phyloP scores from a whole-genome alignment of 2,797 vertebrate genomes.

The Pantherophis vulpinus region DNA sequence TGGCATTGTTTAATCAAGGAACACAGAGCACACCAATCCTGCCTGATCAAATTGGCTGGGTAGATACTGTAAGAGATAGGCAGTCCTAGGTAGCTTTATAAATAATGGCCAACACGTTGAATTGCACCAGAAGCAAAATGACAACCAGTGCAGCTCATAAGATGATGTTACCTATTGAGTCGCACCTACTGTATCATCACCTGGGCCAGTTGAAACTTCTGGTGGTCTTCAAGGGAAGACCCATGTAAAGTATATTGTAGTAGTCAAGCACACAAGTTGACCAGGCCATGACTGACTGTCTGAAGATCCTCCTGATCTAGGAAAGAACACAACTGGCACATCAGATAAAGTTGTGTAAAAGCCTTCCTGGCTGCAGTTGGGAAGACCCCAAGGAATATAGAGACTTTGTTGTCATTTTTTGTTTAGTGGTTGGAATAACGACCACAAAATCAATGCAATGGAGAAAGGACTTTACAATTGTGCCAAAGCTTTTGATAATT shows the following conservation, averaged over 20 bases:
- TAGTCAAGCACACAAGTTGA: background rate
- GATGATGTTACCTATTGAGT: background rate
- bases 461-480: background rate
- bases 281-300: background rate
- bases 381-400: background rate
- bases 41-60: background rate
- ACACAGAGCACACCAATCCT: background rate
- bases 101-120: background rate
- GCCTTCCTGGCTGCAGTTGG: background rate
- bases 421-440: background rate
- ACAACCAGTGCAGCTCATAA: background rate
- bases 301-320: background rate
- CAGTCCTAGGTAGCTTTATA: background rate
- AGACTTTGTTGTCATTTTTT: background rate
- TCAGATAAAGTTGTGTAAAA: background rate
- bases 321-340: background rate
- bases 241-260: background rate
- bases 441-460: background rate
- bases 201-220: background rate
- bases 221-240: background rate
- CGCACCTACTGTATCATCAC: background rate
- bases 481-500: background rate
- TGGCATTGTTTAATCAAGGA: background rate
- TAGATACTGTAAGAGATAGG: background rate
- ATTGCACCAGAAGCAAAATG: background rate